Evolutionary conservation across 2,888 invertebrate genomes (phyloP), one percentile per base, ranked within the genome.

Genomic region (Lutraria lutraria): DNA sequence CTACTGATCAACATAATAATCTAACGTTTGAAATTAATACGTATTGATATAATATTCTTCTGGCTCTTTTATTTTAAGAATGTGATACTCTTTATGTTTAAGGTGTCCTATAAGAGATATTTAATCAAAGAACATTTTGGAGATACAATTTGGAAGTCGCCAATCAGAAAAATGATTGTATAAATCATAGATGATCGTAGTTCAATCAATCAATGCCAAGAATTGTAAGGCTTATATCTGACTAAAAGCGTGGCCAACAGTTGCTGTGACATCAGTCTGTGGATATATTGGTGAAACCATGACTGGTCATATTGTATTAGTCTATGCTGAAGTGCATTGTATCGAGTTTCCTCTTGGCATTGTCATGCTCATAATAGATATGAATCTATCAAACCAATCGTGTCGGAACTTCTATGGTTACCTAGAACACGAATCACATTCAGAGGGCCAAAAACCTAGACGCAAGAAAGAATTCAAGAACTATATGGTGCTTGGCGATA

Each of bases 151-250:
- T 25, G n/a, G 13, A 13, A 25, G 25, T 25, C n/a, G 13, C n/a
- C 63, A 68, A 25, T n/a, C 63, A 13, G n/a, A 68, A 2, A 25
- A 68, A n/a, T 68, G n/a, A 68, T 68, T 68, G 25, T 68, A 68
- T 68, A 25, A 68, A 68, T 68, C 25, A 68, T 25, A 25, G 63
- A 25, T 25, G 63, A 68, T 25, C 63, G 4, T 25, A 25, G 63
- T 68, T 25, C 63, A 68, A 68, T 68, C 25, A 68, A 68, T 68
- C 63, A 68, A 25, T 68, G n/a, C 25, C 63, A 25, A 25, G 63
- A 68, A 68, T 25, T 68, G 25, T 25, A 68, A 68, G 63, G 63
- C 63, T 68, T 68, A 68, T 68, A 25, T 68, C 63, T 68, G 63
- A 68, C 63, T 68, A 25, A 68, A 68, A 25, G 6, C 63, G n/a